Conservation (phyloP, 2,888 invertebrate genomes). For the Callinectes sapidus region DNA sequence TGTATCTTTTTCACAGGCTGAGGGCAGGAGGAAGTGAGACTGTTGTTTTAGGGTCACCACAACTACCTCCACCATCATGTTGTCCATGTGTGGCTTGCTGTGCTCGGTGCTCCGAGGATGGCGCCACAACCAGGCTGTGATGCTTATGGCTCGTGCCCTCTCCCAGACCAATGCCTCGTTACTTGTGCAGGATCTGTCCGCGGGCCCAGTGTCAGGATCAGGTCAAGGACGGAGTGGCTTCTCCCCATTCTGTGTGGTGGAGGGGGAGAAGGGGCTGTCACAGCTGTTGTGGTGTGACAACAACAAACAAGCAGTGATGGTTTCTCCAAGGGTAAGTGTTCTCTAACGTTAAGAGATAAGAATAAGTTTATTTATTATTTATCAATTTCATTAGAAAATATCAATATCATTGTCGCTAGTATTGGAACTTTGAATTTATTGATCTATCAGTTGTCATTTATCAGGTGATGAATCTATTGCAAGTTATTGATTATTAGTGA, state of each 20-base stretch:
- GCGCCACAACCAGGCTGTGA: conserved; percentile 69
- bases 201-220: neutral
- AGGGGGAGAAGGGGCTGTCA: conserved; percentile 49
- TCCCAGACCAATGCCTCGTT: conserved; percentile 64
- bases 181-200: conserved; percentile 56
- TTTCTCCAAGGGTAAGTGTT: conserved; percentile 61
- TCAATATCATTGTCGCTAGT: too few species aligned
- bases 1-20: neutral
- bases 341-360: too few species aligned
- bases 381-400: too few species aligned
- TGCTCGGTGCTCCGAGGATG: conserved; percentile 71
- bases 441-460: too few species aligned
- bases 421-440: too few species aligned
- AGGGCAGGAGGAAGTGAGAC: neutral
- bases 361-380: too few species aligned
- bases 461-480: too few species aligned
- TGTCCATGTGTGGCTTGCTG: conserved; percentile 71
- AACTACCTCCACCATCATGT: conserved; percentile 53
- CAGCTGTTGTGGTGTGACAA: conserved; percentile 71
- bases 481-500: too few species aligned
- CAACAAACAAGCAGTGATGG: conserved; percentile 69
- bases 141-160: conserved; percentile 67
- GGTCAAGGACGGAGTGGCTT: conserved; percentile 40
- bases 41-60: neutral
- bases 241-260: conserved; percentile 55